These are phyloP conservation scores for Leptodactylus fallax DNA, from an alignment of 2,797 vertebrate genomes.

Conservation along the genomic window DNA sequence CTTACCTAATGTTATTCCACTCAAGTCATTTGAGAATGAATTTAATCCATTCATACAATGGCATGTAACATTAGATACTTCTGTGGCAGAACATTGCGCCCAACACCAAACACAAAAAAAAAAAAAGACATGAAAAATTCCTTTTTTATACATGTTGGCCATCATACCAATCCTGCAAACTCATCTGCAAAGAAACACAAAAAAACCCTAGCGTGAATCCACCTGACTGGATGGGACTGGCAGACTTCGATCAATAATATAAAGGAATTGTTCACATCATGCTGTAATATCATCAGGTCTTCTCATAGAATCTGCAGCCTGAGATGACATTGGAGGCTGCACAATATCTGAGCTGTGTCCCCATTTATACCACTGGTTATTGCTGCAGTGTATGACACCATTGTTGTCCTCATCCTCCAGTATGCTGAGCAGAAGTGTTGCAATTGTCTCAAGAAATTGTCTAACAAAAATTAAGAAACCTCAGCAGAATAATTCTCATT, in stretches of 20 bases:
- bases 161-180: too few relatives aligned
- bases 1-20: too few relatives aligned
- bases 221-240: too few relatives aligned
- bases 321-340: not conserved
- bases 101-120: too few relatives aligned
- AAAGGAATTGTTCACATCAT: not conserved
- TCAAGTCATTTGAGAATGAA: too few relatives aligned
- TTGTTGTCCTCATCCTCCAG: not conserved
- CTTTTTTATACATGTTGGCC: too few relatives aligned
- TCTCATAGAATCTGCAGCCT: not conserved
- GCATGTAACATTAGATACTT: too few relatives aligned
- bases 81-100: too few relatives aligned
- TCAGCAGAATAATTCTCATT: not conserved
- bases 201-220: too few relatives aligned
- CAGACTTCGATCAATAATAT: not conserved
- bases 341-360: not conserved
- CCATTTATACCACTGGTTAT: not conserved
- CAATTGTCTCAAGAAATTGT: not conserved
- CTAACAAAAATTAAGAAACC: not conserved
- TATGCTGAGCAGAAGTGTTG: not conserved
- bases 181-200: too few relatives aligned
- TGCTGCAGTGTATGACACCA: not conserved
- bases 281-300: constrained; percentile 3
- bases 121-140: too few relatives aligned
- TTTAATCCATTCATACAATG: too few relatives aligned